Evolutionary conservation across 2,797 vertebrate species (phyloP).

Genomic region (Siniperca scherzeri): DNA sequence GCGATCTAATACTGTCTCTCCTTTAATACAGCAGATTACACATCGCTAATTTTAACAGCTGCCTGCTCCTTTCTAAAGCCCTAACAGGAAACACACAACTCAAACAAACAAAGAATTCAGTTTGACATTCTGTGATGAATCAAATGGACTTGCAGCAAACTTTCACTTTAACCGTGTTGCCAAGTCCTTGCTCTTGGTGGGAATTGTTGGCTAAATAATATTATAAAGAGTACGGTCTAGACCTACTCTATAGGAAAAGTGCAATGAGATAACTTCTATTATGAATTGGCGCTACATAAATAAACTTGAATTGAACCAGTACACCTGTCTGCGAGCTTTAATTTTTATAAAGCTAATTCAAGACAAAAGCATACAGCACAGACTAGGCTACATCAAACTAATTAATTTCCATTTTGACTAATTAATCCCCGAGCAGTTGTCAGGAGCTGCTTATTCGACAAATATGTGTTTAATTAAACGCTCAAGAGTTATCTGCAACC

Average conservation of each 20-base stretch:
- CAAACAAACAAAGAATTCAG: neutral
- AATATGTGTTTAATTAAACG: slow-evolving; percentile 54
- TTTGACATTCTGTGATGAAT: neutral
- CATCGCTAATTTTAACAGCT: slow-evolving; percentile 62
- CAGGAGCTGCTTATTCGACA: slow-evolving; percentile 26
- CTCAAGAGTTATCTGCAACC: slow-evolving; percentile 47
- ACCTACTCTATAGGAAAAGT: no score
- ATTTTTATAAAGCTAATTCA: neutral
- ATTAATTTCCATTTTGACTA: slow-evolving; percentile 30
- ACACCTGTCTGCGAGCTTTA: neutral
- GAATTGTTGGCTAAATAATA: no score
- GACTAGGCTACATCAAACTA: neutral
- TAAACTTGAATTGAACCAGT: no score
- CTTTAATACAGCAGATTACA: slow-evolving; percentile 67
- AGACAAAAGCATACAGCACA: neutral
- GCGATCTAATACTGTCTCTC: slow-evolving; percentile 49
- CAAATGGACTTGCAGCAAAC: slow-evolving; percentile 5
- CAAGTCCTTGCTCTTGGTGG: no score
- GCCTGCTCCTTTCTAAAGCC: slow-evolving; percentile 13
- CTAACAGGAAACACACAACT: neutral
- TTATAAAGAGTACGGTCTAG: no score
- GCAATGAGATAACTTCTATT: no score
- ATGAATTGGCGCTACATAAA: no score
- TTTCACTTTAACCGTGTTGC: slow-evolving; percentile 5
- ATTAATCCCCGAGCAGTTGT: slow-evolving; percentile 49